A percentile compares a stretch with the other conserved stretches of the same genome.
Conservation (phyloP, 2,113 vertebrate species). For the Perca fluviatilis region DNA sequence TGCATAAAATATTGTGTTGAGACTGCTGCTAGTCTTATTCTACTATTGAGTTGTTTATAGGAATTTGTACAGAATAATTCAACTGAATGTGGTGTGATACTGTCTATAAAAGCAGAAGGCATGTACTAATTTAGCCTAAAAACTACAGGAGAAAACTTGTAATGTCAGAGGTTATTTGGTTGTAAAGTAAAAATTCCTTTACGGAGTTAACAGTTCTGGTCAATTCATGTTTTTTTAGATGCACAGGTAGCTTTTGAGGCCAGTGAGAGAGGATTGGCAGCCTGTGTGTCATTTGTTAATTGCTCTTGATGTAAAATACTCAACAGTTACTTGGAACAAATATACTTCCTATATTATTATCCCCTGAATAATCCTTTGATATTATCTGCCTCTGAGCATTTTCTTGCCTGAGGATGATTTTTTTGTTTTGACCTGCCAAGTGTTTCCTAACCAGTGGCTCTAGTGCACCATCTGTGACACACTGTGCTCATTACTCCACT, state of each 20-base stretch:
- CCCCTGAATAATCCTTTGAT: background rate
- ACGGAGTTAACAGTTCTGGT: background rate
- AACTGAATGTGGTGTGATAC: background rate
- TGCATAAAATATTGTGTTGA: background rate
- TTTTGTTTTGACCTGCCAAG: slow-evolving; percentile 22
- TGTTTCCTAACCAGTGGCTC: slow-evolving; percentile 37
- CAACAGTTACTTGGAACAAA: background rate
- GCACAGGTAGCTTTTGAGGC: background rate
- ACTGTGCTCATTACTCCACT: background rate
- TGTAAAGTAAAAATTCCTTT: background rate
- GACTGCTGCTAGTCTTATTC: background rate
- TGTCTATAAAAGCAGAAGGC: background rate
- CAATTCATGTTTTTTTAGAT: background rate
- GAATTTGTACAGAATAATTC: background rate
- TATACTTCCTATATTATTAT: background rate
- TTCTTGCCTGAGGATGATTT: slow-evolving; percentile 5
- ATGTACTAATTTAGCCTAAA: background rate
- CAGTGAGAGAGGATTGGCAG: background rate
- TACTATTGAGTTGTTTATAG: background rate
- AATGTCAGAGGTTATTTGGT: background rate
- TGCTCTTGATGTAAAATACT: background rate
- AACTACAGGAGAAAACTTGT: background rate
- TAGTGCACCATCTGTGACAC: slow-evolving; percentile 52
- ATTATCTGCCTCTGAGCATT: background rate
- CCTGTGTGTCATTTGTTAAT: background rate